phyloP scores from a whole-genome alignment of 2,113 vertebrate genomes.

The Typhlomys cinereus region DNA sequence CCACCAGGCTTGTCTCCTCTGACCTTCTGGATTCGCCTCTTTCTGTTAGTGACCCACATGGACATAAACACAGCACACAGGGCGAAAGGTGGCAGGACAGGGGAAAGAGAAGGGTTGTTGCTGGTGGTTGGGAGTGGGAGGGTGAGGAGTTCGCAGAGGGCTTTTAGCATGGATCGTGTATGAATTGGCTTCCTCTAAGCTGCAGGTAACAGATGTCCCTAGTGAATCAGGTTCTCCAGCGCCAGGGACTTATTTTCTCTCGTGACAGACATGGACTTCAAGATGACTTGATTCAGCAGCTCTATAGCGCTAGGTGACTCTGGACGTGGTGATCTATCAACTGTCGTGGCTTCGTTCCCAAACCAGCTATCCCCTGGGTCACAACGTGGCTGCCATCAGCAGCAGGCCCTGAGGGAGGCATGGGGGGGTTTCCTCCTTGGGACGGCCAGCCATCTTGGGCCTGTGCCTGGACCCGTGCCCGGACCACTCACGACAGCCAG shows the following conservation, averaged over 20 bases:
- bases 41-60: background rate
- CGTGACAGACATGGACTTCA: accelerated
- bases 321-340: background rate
- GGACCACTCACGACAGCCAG: background rate
- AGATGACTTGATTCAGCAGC: background rate
- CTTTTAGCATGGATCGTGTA: background rate
- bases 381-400: background rate
- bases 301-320: background rate
- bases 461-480: accelerated
- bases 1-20: background rate
- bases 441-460: background rate
- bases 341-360: background rate
- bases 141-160: background rate
- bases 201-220: background rate
- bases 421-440: background rate
- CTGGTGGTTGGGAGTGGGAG: too few relatives aligned
- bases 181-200: background rate
- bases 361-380: background rate
- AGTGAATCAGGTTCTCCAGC: background rate
- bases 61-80: accelerated
- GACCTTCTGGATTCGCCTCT: background rate
- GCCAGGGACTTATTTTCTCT: too few relatives aligned
- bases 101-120: background rate
- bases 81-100: background rate
- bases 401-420: background rate